Evolutionary conservation across 2,113 vertebrate genomes (phyloP), one percentile per base, ranked within the genome.

Genomic region (Pachycephala philippinensis): DNA sequence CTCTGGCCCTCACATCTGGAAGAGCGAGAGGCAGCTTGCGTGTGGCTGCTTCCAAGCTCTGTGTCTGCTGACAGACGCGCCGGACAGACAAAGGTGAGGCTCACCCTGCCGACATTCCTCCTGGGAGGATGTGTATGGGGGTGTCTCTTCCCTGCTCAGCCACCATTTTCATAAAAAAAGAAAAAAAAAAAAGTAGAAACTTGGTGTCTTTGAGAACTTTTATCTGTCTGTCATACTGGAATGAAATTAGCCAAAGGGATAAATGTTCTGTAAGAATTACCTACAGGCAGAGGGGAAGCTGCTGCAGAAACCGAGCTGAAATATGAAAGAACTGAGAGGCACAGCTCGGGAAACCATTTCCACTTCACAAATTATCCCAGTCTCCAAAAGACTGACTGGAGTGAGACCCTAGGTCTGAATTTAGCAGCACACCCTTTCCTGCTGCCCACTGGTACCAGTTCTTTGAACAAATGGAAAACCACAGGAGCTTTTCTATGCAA

Each of bases 1-100:
- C 95, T 96, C 94, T 94, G 94, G 89, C 96, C 95, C 76, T 66
- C 86, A 93, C 96, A 96, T 96, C 96, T 97, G 96, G 96, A 97
- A 83, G 84, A 92, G 96, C 24, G 2, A 90, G 94, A 93, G 72
- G 84, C 94, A 90, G 93, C 68, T 92, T 93, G 91, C 8, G 42
- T 95, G 94, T 90, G 89, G 93, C 72, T 89, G 89, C 60, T 90
- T 80, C 94, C 88, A 91, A 90, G 86, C 76, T 76, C 83, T 52
- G 66, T 2, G 33, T 68, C 59, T 84, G 94, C 54, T 53, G 88
- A 94, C 2, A 15, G 88, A 90, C 21, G 0, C 1, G 3, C 45
- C 1, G 44, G 78, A 66, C 68, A 91, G 94, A 83, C 85, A 96
- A 95, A 96, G 93, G 94, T 96, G 86, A 95, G 60, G 91, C 77